phyloP scores from a whole-genome alignment of 2,113 vertebrate species.

The Alosa alosa region DNA sequence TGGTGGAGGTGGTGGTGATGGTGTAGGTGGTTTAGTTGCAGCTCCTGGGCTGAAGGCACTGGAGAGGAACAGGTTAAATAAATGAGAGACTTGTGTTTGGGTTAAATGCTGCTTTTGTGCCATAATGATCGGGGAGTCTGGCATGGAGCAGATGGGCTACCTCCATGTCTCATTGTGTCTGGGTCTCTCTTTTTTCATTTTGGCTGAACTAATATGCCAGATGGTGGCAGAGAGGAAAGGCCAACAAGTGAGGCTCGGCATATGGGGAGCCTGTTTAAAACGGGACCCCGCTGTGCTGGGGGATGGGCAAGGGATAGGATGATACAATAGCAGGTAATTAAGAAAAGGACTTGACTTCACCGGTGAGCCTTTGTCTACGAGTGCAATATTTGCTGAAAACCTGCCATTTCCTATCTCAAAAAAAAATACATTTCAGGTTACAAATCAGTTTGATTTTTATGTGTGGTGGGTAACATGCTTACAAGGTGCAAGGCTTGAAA shows the following conservation, averaged over 20 bases:
- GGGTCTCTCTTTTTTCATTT: slow-evolving; percentile 71
- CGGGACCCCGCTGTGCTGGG: slow-evolving; percentile 87
- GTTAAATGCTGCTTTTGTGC: slow-evolving; percentile 91
- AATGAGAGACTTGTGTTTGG: slow-evolving; percentile 79
- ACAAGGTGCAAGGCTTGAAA: slow-evolving; percentile 7
- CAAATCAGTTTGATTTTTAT: background rate
- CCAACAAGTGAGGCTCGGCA: slow-evolving; percentile 93
- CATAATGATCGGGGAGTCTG: slow-evolving; percentile 79
- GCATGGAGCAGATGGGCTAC: slow-evolving; percentile 87
- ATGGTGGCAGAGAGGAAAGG: slow-evolving; percentile 90
- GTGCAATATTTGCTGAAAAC: slow-evolving; percentile 38
- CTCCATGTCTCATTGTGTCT: slow-evolving; percentile 76
- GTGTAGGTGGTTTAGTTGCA: background rate
- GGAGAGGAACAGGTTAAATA: slow-evolving; percentile 92
- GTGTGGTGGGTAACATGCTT: slow-evolving; percentile 9
- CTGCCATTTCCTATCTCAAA: slow-evolving; percentile 41
- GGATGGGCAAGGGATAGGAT: slow-evolving; percentile 73
- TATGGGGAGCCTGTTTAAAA: slow-evolving; percentile 99
- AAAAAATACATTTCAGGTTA: background rate
- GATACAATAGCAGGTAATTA: slow-evolving; percentile 78
- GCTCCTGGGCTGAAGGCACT: slow-evolving; percentile 53
- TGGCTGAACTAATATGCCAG: slow-evolving; percentile 92
- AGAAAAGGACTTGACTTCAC: slow-evolving; percentile 75
- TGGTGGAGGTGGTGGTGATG: background rate
- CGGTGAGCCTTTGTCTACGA: slow-evolving; percentile 44